Conservation (phyloP, 2,888 invertebrate genomes). For the Caenorhabditis angaria region DNA sequence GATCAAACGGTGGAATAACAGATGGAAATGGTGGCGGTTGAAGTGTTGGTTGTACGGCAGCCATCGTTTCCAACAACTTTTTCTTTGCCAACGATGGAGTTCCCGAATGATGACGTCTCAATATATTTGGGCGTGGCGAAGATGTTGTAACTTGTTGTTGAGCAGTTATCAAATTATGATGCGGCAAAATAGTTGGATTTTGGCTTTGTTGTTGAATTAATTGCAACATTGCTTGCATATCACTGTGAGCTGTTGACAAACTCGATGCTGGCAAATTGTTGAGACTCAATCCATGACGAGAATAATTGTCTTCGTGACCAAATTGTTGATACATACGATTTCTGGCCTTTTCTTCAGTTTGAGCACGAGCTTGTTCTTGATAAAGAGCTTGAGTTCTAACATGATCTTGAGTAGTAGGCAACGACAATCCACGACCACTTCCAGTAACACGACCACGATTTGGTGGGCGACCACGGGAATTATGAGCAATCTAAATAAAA, state of each 20-base stretch:
- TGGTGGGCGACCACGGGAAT: neutral
- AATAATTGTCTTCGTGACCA: neutral
- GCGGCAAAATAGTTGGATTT: neutral
- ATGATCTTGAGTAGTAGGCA: neutral
- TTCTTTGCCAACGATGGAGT: neutral
- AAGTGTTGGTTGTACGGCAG: neutral
- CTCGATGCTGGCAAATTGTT: no score
- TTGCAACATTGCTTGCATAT: neutral
- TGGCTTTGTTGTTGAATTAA: neutral
- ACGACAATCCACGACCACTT: neutral
- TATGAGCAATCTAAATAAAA: neutral
- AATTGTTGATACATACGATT: neutral
- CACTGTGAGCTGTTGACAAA: no score
- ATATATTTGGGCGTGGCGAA: constrained; percentile 4
- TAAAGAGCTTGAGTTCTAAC: neutral
- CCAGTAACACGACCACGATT: neutral
- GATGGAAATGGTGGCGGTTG: neutral
- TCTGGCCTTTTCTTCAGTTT: neutral
- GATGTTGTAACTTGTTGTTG: neutral
- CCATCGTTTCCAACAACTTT: neutral
- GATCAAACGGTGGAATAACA: neutral
- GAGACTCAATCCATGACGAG: no score
- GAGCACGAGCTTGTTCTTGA: neutral
- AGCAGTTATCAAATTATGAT: neutral
- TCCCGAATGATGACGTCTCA: neutral